A percentile compares a stretch with the other conserved stretches of the same genome.
Conservation (phyloP, 2,797 vertebrate species). For the Halcyon badia region DNA sequence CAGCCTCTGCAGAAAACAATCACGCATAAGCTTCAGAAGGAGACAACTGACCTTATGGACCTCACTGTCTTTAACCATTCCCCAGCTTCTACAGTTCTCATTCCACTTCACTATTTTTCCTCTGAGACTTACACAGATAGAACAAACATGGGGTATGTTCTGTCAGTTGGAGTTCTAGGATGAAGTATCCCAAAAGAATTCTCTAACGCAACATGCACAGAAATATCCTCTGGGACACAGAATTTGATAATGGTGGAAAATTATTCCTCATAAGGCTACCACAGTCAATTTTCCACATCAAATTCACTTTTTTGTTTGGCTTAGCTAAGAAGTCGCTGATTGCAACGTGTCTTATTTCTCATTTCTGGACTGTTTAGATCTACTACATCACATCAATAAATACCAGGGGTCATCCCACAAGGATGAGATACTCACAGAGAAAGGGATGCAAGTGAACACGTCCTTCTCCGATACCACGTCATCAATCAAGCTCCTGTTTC, state of each 20-base stretch:
- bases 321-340: not conserved
- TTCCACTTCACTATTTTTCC: not conserved
- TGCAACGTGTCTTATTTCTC: not conserved
- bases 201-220: not conserved
- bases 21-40: not conserved
- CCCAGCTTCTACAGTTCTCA: not conserved
- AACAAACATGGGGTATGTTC: not conserved
- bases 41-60: not conserved
- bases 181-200: not conserved
- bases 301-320: not conserved
- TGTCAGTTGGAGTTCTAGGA: not conserved
- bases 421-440: conserved; percentile 63
- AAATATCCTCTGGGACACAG: not conserved
- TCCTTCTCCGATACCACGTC: conserved; percentile 25
- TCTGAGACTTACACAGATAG: not conserved
- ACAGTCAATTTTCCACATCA: not conserved
- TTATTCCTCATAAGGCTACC: not conserved
- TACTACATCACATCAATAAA: not conserved
- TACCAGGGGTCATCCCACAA: not conserved
- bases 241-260: not conserved
- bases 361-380: not conserved
- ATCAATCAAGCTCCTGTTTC: conserved; percentile 64
- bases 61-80: not conserved
- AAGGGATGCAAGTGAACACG: conserved; percentile 40
- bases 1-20: not conserved